Evolutionary conservation across 2,888 invertebrate species (phyloP), one percentile per base, ranked within the genome.

Genomic region (Gastrophysa polygoni): DNA sequence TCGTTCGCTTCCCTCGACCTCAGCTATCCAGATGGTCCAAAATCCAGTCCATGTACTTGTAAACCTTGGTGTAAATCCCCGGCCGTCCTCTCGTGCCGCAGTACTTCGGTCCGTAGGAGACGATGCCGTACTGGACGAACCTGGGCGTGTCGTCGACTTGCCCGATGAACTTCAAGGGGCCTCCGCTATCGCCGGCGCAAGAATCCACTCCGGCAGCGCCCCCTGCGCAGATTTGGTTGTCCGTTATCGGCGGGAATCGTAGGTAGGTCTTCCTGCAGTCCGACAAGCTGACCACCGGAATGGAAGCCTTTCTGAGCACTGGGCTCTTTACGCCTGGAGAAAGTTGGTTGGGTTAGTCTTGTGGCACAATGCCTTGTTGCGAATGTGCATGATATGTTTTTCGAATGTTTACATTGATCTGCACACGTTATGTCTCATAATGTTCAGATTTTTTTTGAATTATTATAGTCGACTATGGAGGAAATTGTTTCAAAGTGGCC

Each of bases 111-210:
- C 84, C 84, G 67, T 82, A 83, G 0, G 83, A 84, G 1, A 84
- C 83, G 24, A 83, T 72, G 10, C 82, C 83, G 34, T 86, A 82
- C 64, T 88, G 88, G 7, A 87, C 80, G 67, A 60, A 85, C 44
- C 84, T 82, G 2, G 80, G 67, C 4, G 59, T 83, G 1, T 74
- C 74, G 14, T 78, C 76, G 0, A 79, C 71, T 0, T 77, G 74
- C 0, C 82, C 81, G 50, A 81, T 81, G 34, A 68, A 68, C 51
- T 83, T 77, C 2, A 90, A 81, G 0, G 90, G 90, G 0, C 90
- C 90, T 0, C 90, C 90, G 5, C 88, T 88, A 72, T 90, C 90
- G 0, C 90, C 89, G 0, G 81, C 81, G 68, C 90, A 90, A 0
- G 89, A 87, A 73, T 89, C 89, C 61, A 82, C 82, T n/a, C 83